These are phyloP conservation scores for Gephyroberyx darwinii DNA, from an alignment of 2,797 vertebrate species.

Conservation along the genomic window DNA sequence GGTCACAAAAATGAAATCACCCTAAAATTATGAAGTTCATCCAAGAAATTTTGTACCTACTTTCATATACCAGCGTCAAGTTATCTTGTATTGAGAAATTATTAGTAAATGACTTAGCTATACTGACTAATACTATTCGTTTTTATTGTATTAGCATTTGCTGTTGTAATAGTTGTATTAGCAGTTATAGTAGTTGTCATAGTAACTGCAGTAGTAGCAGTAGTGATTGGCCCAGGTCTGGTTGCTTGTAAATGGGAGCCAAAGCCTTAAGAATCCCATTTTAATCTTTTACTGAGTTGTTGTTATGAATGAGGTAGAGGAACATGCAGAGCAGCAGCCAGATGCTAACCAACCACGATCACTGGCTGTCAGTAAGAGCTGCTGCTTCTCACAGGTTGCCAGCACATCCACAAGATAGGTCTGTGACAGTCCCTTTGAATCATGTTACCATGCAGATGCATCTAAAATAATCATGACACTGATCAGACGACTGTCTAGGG, in stretches of 20 bases:
- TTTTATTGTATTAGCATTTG: too few species aligned
- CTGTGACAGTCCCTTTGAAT: constrained; percentile 1
- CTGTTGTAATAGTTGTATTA: too few species aligned
- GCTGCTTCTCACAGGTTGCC: neutral
- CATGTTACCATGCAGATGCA: constrained; percentile 11
- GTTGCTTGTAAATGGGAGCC: neutral
- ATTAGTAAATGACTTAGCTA: too few species aligned
- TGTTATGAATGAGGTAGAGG: neutral
- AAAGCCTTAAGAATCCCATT: neutral
- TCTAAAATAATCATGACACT: constrained; percentile 21
- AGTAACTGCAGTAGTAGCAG: too few species aligned
- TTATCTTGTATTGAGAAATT: too few species aligned
- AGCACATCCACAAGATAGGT: neutral
- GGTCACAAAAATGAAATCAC: too few species aligned
- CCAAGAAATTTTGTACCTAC: too few species aligned
- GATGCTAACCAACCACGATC: neutral
- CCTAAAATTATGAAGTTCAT: too few species aligned
- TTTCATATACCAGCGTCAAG: too few species aligned
- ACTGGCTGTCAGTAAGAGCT: neutral
- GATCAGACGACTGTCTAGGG: constrained; percentile 5
- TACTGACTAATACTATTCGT: too few species aligned
- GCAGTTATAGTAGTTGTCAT: too few species aligned
- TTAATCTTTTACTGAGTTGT: too few species aligned
- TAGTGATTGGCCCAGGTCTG: neutral
- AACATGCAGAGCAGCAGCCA: neutral